These are phyloP conservation scores for Aythya baeri DNA, from an alignment of 2,113 vertebrate genomes.

Conservation along the genomic window DNA sequence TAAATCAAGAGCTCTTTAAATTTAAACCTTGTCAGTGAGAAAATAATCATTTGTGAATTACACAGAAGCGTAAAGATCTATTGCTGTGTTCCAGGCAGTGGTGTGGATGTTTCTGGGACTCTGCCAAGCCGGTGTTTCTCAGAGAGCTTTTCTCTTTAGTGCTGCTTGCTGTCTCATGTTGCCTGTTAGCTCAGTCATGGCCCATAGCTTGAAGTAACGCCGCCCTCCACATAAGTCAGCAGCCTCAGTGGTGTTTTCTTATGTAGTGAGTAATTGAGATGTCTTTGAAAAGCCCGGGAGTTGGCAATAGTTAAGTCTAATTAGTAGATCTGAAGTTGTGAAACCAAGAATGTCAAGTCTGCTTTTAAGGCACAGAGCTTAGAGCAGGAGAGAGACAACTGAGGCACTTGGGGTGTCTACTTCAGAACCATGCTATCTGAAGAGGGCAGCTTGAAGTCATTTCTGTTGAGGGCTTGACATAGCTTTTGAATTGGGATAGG, in stretches of 20 bases:
- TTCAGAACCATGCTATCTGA: neutral
- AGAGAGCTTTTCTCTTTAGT: neutral
- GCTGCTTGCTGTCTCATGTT: neutral
- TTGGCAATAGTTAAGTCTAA: neutral
- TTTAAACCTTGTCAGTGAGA: neutral
- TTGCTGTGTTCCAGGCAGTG: neutral
- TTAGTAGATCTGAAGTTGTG: neutral
- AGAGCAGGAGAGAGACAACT: neutral
- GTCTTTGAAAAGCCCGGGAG: neutral
- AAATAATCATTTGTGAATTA: neutral
- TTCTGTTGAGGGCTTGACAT: neutral
- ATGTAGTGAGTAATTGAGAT: neutral
- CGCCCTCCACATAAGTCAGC: neutral
- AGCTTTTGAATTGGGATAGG: no score
- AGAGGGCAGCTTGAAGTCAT: neutral
- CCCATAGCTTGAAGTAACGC: neutral
- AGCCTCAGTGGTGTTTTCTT: neutral
- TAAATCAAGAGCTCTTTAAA: neutral
- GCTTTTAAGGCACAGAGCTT: neutral
- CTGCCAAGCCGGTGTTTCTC: neutral
- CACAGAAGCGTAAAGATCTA: neutral
- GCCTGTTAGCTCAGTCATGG: neutral
- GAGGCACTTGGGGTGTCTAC: rapidly evolving
- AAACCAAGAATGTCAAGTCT: neutral
- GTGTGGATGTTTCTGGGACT: neutral